These are phyloP conservation scores for Myotis findleyi DNA, from an alignment of 2,797 vertebrate genomes.

Conservation along the genomic window DNA sequence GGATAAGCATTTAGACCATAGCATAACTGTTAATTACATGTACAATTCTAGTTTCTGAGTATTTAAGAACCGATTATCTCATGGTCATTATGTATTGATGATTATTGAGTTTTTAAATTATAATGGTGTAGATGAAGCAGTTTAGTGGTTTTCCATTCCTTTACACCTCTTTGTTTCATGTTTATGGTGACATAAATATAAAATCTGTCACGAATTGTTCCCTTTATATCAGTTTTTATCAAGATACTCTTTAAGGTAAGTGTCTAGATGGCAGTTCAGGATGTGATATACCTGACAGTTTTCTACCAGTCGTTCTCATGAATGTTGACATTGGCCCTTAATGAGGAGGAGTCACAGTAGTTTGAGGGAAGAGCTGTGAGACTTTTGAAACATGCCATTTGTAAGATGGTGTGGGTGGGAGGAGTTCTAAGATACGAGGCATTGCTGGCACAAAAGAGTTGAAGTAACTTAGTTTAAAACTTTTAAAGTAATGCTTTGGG, in stretches of 20 bases:
- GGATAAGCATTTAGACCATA: neutral
- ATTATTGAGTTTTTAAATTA: neutral
- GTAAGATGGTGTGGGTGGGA: neutral
- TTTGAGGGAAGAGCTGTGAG: neutral
- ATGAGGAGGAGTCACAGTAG: neutral
- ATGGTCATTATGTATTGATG: neutral
- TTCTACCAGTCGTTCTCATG: neutral
- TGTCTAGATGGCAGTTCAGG: neutral
- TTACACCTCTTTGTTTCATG: neutral
- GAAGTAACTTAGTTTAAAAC: neutral
- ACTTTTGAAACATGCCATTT: conserved; percentile 2
- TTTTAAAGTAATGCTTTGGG: neutral
- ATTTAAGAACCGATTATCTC: neutral
- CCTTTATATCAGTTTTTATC: neutral
- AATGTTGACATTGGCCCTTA: neutral
- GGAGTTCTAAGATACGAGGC: neutral
- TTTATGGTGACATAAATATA: neutral
- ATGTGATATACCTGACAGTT: neutral
- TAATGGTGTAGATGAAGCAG: neutral
- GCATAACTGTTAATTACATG: neutral
- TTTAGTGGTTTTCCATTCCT: neutral
- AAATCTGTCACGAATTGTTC: neutral
- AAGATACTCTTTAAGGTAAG: neutral
- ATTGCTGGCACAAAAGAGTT: neutral
- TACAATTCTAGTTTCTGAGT: conserved; percentile 1